Evolutionary conservation across 1,140 invertebrate genomes (phyloP).

Genomic region (Metaphire vulgaris): DNA sequence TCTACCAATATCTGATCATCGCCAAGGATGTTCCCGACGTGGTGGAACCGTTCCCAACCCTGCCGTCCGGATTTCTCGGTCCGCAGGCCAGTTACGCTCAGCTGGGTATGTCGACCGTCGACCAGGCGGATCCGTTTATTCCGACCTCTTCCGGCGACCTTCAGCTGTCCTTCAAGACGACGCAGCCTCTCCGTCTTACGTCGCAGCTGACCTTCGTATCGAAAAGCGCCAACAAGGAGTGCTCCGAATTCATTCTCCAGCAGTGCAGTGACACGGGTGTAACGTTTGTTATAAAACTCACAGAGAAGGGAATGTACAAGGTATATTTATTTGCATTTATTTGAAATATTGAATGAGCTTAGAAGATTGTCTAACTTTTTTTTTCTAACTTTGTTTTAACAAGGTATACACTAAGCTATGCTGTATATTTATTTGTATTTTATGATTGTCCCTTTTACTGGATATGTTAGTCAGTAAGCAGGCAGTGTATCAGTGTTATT

Average conservation of each 20-base stretch:
- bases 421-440: not conserved
- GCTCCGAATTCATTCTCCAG: constrained; percentile 46
- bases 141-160: constrained; percentile 42
- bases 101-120: constrained; percentile 42
- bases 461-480: not conserved
- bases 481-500: not conserved
- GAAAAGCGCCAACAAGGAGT: constrained; percentile 36
- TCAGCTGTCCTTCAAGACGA: constrained; percentile 39
- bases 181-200: constrained; percentile 42
- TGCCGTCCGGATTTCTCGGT: constrained; percentile 49
- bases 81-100: constrained; percentile 46
- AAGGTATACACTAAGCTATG: not conserved
- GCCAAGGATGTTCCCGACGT: constrained; percentile 44
- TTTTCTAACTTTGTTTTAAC: not conserved
- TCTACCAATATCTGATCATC: constrained; percentile 49
- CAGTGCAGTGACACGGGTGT: constrained; percentile 36
- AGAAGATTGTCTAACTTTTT: not conserved
- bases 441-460: not conserved
- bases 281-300: constrained; percentile 41
- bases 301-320: constrained; percentile 47
- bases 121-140: constrained; percentile 47
- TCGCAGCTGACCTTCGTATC: constrained; percentile 43
- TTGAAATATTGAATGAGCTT: not conserved
- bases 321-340: not conserved
- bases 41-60: constrained; percentile 41